A percentile compares a stretch with the other conserved stretches of the same genome.
These are phyloP conservation scores for Channa maculata DNA, from an alignment of 2,113 vertebrate species.

Conservation along the genomic window DNA sequence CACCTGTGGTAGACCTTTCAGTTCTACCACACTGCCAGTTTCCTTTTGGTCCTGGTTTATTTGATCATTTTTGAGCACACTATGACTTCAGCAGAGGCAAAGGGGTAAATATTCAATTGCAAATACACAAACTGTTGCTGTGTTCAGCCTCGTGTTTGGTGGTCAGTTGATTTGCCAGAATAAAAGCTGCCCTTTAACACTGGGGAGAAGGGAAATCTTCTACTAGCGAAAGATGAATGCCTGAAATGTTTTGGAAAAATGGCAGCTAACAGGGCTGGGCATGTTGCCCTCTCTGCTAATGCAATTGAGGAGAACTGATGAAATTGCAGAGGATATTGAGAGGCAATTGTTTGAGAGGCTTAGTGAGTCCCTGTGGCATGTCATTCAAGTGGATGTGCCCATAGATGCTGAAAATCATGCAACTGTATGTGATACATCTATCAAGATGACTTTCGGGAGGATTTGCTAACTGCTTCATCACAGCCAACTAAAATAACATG, in stretches of 20 bases:
- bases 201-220: constrained; percentile 9
- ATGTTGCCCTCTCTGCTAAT: constrained; percentile 42
- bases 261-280: constrained; percentile 43
- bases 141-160: not conserved
- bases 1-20: not conserved
- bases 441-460: constrained; percentile 38
- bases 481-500: constrained; percentile 23
- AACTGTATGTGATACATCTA: constrained; percentile 36
- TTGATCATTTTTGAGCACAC: not conserved
- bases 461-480: constrained; percentile 19
- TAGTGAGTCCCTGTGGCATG: constrained; percentile 42
- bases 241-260: constrained; percentile 41
- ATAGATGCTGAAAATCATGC: constrained; percentile 39
- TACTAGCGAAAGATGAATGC: constrained; percentile 20
- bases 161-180: constrained; percentile 18
- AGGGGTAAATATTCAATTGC: not conserved
- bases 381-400: constrained; percentile 49
- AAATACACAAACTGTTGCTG: not conserved
- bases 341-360: constrained; percentile 62
- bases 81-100: not conserved
- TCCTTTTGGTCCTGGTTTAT: not conserved
- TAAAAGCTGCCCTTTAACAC: constrained; percentile 3
- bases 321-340: constrained; percentile 49
- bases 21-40: not conserved
- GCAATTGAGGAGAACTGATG: constrained; percentile 43